A percentile compares a stretch with the other conserved stretches of the same genome.
These are phyloP conservation scores for Aplodontia rufa DNA, from an alignment of 2,113 vertebrate genomes.

Conservation along the genomic window DNA sequence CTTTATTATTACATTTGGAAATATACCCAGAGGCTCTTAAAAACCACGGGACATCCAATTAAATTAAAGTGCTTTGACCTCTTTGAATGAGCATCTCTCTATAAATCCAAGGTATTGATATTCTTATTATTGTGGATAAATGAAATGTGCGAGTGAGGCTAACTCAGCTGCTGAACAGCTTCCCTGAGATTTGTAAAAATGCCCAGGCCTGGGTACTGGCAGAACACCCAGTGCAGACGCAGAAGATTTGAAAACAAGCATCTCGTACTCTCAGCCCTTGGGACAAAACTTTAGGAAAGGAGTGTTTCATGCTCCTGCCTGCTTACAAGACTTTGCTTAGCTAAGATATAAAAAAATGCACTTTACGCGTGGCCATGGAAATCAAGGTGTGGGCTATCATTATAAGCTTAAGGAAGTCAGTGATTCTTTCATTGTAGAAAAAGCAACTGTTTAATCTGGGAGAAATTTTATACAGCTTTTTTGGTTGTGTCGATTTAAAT, in stretches of 20 bases:
- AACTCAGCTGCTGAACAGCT: constrained; percentile 43
- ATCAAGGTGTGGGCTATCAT: background rate
- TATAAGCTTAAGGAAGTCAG: constrained; percentile 38
- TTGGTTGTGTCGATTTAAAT: constrained; percentile 26
- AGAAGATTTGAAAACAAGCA: background rate
- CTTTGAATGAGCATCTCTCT: constrained; percentile 68
- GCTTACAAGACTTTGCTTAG: background rate
- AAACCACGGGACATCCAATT: constrained; percentile 73
- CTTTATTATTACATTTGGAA: constrained; percentile 76
- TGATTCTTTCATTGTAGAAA: background rate
- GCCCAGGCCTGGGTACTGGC: background rate
- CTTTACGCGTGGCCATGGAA: background rate
- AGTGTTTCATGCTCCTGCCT: background rate
- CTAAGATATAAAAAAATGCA: background rate
- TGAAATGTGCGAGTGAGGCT: constrained; percentile 61
- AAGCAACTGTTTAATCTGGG: constrained; percentile 6
- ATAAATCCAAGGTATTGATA: constrained; percentile 79
- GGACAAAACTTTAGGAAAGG: background rate
- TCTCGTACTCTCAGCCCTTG: background rate
- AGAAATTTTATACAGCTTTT: constrained; percentile 41
- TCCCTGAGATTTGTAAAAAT: constrained; percentile 50
- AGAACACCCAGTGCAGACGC: background rate
- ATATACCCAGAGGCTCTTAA: constrained; percentile 72
- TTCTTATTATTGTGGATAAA: constrained; percentile 78
- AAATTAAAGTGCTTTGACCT: constrained; percentile 79